Conservation (phyloP, 1,140 invertebrate species). For the Grapholita molesta region DNA sequence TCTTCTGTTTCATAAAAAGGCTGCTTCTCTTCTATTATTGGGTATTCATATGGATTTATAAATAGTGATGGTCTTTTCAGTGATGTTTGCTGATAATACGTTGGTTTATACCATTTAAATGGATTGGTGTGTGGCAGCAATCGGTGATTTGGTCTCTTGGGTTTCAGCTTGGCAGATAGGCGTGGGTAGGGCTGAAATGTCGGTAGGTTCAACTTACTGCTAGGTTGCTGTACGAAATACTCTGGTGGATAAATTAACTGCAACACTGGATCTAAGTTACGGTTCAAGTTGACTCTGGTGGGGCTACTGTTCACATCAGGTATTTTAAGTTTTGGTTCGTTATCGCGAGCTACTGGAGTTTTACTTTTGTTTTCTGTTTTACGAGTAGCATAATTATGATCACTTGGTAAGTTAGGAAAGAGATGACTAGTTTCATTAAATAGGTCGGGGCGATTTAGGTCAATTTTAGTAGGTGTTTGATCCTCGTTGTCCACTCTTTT, state of each 20-base stretch:
- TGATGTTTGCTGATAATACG: neutral
- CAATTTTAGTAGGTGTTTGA: conserved; percentile 26
- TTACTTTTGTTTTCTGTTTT: conserved; percentile 12
- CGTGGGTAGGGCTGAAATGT: neutral
- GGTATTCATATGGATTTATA: conserved; percentile 5
- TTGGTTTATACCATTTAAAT: conserved; percentile 17
- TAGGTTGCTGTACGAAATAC: neutral
- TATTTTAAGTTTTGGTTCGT: conserved; percentile 10
- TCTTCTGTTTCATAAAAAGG: conserved; percentile 35
- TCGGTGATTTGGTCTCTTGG: neutral
- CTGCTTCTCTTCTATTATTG: neutral
- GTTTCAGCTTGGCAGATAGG: neutral
- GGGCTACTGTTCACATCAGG: neutral
- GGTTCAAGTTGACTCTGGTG: neutral
- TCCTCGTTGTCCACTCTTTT: neutral
- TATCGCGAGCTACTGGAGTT: neutral
- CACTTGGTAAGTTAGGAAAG: conserved; percentile 39
- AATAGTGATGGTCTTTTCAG: neutral
- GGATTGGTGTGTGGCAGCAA: neutral
- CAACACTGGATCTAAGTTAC: neutral
- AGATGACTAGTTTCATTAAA: conserved; percentile 51
- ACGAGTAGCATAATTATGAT: conserved; percentile 6
- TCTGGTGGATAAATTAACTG: conserved; percentile 3
- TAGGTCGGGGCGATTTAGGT: conserved; percentile 32
- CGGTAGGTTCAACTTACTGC: neutral